A percentile compares a stretch with the other conserved stretches of the same genome.
These are phyloP conservation scores for Monopterus albus DNA, from an alignment of 2,113 vertebrate genomes.

Conservation along the genomic window DNA sequence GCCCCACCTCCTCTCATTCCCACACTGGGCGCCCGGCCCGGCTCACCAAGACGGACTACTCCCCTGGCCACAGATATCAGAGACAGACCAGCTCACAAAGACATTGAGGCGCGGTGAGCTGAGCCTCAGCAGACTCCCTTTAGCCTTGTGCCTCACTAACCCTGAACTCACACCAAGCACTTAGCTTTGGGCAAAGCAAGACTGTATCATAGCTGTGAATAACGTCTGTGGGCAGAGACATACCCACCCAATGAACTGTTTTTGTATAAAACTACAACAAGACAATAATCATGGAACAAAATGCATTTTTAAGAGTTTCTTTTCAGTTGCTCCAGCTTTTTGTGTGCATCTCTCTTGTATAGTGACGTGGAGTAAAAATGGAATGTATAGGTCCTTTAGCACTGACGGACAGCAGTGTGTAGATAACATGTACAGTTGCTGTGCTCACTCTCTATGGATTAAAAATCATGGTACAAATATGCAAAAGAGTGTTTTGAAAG, in stretches of 20 bases:
- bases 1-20: conserved; percentile 96
- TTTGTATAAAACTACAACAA: conserved; percentile 75
- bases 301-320: conserved; percentile 84
- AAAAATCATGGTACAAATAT: conserved; percentile 95
- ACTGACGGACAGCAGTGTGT: conserved; percentile 82
- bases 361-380: conserved; percentile 65
- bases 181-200: conserved; percentile 75
- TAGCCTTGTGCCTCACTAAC: conserved; percentile 65
- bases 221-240: conserved; percentile 62
- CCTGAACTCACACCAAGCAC: conserved; percentile 79
- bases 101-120: conserved; percentile 95
- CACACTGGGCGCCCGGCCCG: conserved; percentile 88
- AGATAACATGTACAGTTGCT: conserved; percentile 89
- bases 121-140: conserved; percentile 6
- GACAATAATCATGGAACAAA: conserved; percentile 59
- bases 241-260: conserved; percentile 51
- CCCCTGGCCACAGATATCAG: conserved; percentile 92
- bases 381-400: conserved; percentile 76
- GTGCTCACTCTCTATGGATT: conserved; percentile 86
- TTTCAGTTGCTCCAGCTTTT: conserved; percentile 80
- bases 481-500: conserved; percentile 98
- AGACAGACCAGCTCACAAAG: conserved; percentile 94
- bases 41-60: conserved; percentile 95
- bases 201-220: conserved; percentile 83
- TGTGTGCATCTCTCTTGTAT: conserved; percentile 84